A percentile compares a stretch with the other conserved stretches of the same genome.
These are phyloP conservation scores for Drosophila putrida DNA, from an alignment of 2,888 invertebrate species.

Conservation along the genomic window DNA sequence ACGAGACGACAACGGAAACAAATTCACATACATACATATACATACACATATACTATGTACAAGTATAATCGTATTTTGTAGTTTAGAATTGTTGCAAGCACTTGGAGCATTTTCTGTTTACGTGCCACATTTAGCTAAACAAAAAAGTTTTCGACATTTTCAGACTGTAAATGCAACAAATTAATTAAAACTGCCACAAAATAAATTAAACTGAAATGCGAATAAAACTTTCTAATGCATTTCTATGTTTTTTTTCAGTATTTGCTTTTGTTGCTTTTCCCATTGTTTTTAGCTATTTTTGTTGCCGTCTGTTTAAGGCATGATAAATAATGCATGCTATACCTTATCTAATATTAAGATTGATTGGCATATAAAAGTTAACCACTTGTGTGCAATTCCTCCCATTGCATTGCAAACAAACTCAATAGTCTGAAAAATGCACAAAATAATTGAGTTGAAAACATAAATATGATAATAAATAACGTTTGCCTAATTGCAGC, in stretches of 20 bases:
- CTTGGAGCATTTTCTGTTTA: constrained; percentile 14
- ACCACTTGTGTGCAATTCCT: neutral
- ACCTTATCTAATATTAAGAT: constrained; percentile 62
- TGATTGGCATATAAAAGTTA: constrained; percentile 52
- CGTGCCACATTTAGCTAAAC: constrained; percentile 36
- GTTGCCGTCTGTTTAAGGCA: constrained; percentile 2
- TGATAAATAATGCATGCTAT: constrained; percentile 51
- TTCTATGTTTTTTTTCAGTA: neutral
- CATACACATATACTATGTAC: neutral
- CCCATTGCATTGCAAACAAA: neutral
- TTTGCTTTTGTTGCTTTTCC: constrained; percentile 7
- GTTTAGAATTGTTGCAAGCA: constrained; percentile 1
- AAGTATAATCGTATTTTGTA: neutral
- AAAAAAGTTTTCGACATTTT: constrained; percentile 25
- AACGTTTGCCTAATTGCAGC: neutral
- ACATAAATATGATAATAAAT: neutral
- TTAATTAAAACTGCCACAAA: constrained; percentile 69
- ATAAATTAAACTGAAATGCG: constrained; percentile 51
- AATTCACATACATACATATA: neutral
- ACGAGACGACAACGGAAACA: constrained; percentile 11
- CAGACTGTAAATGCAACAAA: constrained; percentile 64
- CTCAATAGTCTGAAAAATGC: neutral
- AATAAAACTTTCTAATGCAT: constrained; percentile 28
- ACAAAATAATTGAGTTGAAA: constrained; percentile 9
- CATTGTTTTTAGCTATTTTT: constrained; percentile 1